Percentiles rank a stretch among this genome's conserved stretches.
phyloP scores from a whole-genome alignment of 2,797 vertebrate genomes.

The Pangasius sanitwongsei region DNA sequence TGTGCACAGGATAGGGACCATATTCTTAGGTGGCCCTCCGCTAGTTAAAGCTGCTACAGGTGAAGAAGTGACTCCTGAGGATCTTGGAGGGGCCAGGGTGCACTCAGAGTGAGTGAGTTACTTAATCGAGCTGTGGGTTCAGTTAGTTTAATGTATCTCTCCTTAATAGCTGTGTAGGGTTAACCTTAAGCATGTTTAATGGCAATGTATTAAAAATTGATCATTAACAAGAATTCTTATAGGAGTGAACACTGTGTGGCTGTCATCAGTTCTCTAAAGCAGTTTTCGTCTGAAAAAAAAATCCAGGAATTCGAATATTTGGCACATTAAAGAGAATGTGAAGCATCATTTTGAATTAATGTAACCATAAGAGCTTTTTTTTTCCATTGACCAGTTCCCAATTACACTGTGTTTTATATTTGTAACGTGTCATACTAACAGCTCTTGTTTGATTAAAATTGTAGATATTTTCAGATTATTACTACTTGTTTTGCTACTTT shows the following conservation, averaged over 20 bases:
- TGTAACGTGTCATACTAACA: not conserved
- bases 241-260: not conserved
- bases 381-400: not conserved
- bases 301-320: not conserved
- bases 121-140: not conserved
- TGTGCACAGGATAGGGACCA: conserved; percentile 79
- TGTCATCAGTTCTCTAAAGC: not conserved
- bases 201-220: not conserved
- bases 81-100: conserved; percentile 85
- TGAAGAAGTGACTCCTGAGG: conserved; percentile 82
- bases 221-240: not conserved
- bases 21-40: conserved; percentile 85
- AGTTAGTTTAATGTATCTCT: not conserved
- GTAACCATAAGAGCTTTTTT: not conserved
- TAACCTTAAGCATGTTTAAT: not conserved
- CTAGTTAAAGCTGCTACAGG: conserved; percentile 91
- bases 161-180: not conserved
- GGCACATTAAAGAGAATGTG: not conserved
- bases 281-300: too few species aligned
- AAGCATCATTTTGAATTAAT: not conserved
- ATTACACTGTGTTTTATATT: not conserved
- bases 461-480: not conserved
- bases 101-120: conserved; percentile 76
- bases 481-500: not conserved
- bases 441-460: not conserved